phyloP scores from a whole-genome alignment of 2,113 vertebrate species.

The Raja brachyura region DNA sequence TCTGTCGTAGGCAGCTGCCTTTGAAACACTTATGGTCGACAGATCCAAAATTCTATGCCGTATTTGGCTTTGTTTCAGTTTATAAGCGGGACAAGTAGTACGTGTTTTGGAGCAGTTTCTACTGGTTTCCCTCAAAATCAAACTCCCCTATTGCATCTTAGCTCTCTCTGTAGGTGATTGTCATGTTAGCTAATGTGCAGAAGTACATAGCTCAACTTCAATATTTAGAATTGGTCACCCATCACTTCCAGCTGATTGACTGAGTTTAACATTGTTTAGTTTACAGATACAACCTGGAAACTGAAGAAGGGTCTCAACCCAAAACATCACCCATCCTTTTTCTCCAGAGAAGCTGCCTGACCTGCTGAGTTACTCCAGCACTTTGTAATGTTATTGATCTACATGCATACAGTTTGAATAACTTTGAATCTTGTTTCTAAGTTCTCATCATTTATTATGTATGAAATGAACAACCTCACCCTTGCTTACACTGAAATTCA shows the following conservation, averaged over 20 bases:
- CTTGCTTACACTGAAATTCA: no score
- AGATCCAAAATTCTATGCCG: background rate
- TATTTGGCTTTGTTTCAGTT: background rate
- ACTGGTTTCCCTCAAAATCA: background rate
- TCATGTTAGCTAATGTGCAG: background rate
- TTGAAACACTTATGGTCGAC: background rate
- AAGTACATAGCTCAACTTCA: background rate
- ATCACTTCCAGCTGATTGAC: background rate
- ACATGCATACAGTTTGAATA: no score
- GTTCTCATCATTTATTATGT: no score
- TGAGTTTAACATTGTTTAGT: background rate
- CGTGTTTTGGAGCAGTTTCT: background rate
- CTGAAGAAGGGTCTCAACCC: no score
- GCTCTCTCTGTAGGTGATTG: background rate
- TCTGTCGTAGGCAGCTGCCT: slow-evolving; percentile 5
- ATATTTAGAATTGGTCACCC: background rate
- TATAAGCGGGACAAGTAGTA: background rate
- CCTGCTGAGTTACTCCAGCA: no score
- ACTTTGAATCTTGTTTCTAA: no score
- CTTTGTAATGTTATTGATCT: no score
- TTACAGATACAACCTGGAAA: background rate
- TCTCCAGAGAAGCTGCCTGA: no score
- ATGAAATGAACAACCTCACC: no score
- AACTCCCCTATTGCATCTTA: background rate
- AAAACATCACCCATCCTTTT: no score